Conservation (phyloP, 2,797 vertebrate species). For the Micropoecilia bifurca region DNA sequence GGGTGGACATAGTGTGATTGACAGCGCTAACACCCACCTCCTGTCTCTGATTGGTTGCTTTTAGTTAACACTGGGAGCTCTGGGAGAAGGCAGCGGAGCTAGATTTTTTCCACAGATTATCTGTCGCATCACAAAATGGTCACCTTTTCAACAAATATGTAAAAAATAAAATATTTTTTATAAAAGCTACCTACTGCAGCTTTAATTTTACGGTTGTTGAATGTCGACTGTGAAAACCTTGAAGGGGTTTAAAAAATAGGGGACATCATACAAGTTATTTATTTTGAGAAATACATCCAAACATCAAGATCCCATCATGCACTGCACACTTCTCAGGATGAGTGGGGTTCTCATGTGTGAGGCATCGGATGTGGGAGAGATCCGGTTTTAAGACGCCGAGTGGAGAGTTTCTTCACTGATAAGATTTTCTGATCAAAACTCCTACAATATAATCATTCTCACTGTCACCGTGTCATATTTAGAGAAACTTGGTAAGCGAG, state of each 20-base stretch:
- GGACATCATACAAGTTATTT: slow-evolving; percentile 24
- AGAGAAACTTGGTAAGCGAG: slow-evolving; percentile 11
- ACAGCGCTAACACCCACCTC: no score
- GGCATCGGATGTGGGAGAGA: slow-evolving; percentile 54
- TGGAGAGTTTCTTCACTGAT: slow-evolving; percentile 14
- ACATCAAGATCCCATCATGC: slow-evolving; percentile 43
- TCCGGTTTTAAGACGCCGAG: slow-evolving; percentile 40
- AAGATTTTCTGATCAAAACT: slow-evolving; percentile 19
- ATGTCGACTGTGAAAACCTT: background rate
- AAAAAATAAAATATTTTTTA: background rate
- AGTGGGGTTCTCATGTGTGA: slow-evolving; percentile 54
- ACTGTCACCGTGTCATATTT: slow-evolving; percentile 1
- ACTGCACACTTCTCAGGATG: slow-evolving; percentile 34
- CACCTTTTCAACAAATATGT: no score
- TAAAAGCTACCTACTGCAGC: background rate
- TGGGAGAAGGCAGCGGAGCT: no score
- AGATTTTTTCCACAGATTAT: no score
- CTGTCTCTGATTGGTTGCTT: no score
- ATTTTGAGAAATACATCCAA: slow-evolving; percentile 50
- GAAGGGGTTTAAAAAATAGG: background rate
- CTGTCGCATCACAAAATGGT: no score
- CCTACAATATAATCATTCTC: slow-evolving; percentile 12
- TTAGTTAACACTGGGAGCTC: no score
- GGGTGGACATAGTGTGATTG: no score
- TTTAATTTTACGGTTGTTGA: background rate